A percentile compares a stretch with the other conserved stretches of the same genome.
These are phyloP conservation scores for Blomia tropicalis DNA, from an alignment of 2,888 invertebrate species.

Conservation along the genomic window DNA sequence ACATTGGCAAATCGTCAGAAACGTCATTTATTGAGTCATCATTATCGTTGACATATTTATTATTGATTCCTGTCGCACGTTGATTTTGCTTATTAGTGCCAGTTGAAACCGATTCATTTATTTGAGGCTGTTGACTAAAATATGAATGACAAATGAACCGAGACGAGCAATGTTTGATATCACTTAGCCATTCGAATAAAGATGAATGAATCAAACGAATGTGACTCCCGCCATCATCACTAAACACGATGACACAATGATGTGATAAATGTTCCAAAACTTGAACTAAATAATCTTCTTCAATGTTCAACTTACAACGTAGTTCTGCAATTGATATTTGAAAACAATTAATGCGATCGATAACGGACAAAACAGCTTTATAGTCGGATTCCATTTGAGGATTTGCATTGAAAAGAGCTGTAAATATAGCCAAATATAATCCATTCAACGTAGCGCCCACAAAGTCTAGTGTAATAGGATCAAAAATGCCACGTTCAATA, in stretches of 20 bases:
- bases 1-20: constrained; percentile 7
- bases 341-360: constrained; percentile 5
- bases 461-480: constrained; percentile 5
- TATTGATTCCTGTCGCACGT: not conserved
- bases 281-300: constrained; percentile 3
- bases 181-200: constrained; percentile 82
- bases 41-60: constrained; percentile 4
- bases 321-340: not conserved
- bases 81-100: not conserved
- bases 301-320: not conserved
- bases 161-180: constrained; percentile 93
- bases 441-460: constrained; percentile 71
- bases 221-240: not conserved
- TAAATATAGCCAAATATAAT: constrained; percentile 82
- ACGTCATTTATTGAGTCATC: constrained; percentile 13
- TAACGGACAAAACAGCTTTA: constrained; percentile 16
- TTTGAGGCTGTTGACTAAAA: constrained; percentile 53
- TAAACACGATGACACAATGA: not conserved
- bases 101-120: no score
- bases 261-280: constrained; percentile 7
- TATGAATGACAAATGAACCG: constrained; percentile 72
- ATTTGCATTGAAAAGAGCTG: constrained; percentile 71
- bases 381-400: constrained; percentile 32
- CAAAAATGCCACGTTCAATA: constrained; percentile 10
- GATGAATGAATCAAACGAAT: constrained; percentile 44